Evolutionary conservation across 2,888 invertebrate species (phyloP).

Genomic region (Drosophila cyrtoloma): DNA sequence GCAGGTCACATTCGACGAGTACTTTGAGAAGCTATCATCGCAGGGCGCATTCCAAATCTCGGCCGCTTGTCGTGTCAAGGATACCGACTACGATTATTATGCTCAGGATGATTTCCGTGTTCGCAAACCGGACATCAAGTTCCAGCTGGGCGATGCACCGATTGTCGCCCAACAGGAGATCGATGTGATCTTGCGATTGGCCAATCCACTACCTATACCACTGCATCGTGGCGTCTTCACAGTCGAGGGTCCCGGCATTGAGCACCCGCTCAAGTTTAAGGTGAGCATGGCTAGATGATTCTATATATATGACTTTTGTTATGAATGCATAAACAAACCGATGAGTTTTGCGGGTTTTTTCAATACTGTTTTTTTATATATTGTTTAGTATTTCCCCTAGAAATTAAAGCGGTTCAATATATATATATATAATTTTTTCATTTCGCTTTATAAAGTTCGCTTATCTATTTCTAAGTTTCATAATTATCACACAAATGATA

Average conservation of each 20-base stretch:
- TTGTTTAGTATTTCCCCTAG: too few relatives aligned
- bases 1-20: conserved; percentile 92
- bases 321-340: not conserved
- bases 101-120: conserved; percentile 96
- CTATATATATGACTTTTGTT: not conserved
- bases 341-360: not conserved
- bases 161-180: conserved; percentile 86
- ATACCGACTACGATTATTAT: conserved; percentile 94
- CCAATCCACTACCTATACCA: conserved; percentile 93
- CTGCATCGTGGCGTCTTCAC: conserved; percentile 92
- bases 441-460: too few relatives aligned
- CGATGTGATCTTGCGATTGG: conserved; percentile 89
- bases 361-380: not conserved
- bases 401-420: too few relatives aligned
- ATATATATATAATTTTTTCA: too few relatives aligned
- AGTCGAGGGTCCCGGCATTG: conserved; percentile 93
- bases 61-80: conserved; percentile 91
- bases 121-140: conserved; percentile 94
- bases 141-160: conserved; percentile 86
- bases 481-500: too few relatives aligned
- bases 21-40: conserved; percentile 90
- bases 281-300: conserved; percentile 76
- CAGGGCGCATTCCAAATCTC: conserved; percentile 94
- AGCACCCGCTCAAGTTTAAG: conserved; percentile 90
- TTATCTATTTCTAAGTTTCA: too few relatives aligned